Percentiles rank a stretch among this genome's conserved stretches.
phyloP scores from a whole-genome alignment of 53 echinoderm and acorn worm species.

The Pentamera pediparva region DNA sequence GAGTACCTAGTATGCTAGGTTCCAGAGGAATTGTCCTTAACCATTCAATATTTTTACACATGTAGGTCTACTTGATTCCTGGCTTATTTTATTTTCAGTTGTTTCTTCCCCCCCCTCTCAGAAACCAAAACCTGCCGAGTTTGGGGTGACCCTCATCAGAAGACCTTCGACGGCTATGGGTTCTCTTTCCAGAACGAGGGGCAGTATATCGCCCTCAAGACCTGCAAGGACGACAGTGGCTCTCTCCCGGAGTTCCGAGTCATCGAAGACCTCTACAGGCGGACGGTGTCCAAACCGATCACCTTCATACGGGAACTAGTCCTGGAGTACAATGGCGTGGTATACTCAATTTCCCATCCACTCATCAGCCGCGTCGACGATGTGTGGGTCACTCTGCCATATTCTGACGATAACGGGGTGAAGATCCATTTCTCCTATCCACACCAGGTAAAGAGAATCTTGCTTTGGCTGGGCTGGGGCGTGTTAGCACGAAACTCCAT shows the following conservation, averaged over 20 bases:
- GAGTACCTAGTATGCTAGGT: no score
- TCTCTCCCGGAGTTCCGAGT: neutral
- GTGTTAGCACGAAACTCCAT: no score
- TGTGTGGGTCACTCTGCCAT: neutral
- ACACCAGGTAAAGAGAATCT: neutral
- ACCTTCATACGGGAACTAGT: neutral
- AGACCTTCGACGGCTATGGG: constrained; percentile 16
- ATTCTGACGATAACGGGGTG: neutral
- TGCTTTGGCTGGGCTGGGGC: no score
- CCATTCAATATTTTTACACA: neutral
- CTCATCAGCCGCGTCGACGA: neutral
- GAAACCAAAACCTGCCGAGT: neutral
- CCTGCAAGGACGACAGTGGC: neutral
- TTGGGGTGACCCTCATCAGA: constrained; percentile 25
- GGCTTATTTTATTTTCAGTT: neutral
- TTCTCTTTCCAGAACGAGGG: neutral
- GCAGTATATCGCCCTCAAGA: constrained; percentile 3
- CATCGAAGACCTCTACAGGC: neutral
- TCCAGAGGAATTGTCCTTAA: no score
- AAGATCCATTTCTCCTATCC: constrained; percentile 3
- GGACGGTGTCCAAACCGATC: neutral
- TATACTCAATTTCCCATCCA: constrained; percentile 2
- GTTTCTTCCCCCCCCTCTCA: neutral
- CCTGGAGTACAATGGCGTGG: neutral
- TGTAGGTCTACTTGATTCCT: neutral